A percentile compares a stretch with the other conserved stretches of the same genome.
Conservation (phyloP, 2,888 invertebrate species). For the Achlya flavicornis region DNA sequence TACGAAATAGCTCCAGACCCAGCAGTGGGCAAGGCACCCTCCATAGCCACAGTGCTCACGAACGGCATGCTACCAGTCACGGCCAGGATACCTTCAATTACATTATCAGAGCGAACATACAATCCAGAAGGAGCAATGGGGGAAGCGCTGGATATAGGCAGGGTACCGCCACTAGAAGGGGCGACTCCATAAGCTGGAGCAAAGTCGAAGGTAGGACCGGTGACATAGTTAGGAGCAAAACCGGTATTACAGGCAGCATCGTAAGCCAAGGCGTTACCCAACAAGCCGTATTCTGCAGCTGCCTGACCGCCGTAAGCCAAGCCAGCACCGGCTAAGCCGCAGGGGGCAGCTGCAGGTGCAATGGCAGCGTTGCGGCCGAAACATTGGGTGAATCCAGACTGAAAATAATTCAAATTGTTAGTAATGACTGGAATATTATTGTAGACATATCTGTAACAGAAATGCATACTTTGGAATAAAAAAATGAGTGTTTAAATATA, state of each 20-base stretch:
- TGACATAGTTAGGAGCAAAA: background rate
- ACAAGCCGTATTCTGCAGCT: constrained; percentile 9
- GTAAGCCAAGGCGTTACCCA: constrained; percentile 26
- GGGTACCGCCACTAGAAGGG: constrained; percentile 34
- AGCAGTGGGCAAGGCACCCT: constrained; percentile 48
- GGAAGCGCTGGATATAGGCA: constrained; percentile 43
- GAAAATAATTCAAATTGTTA: too few relatives aligned
- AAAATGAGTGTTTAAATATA: too few relatives aligned
- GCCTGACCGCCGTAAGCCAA: constrained; percentile 8
- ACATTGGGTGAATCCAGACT: too few relatives aligned
- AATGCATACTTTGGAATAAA: too few relatives aligned
- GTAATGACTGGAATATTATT: too few relatives aligned
- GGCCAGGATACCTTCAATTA: constrained; percentile 40
- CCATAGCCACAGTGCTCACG: constrained; percentile 41
- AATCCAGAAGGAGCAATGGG: constrained; percentile 43
- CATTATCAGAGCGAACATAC: constrained; percentile 47
- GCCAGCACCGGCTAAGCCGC: constrained; percentile 18
- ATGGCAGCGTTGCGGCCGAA: background rate
- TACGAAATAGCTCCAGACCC: constrained; percentile 46
- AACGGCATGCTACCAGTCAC: constrained; percentile 47
- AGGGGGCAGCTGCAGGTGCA: constrained; percentile 20
- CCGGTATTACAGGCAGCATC: constrained; percentile 10
- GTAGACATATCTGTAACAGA: too few relatives aligned
- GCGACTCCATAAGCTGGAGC: constrained; percentile 1
- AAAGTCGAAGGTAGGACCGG: constrained; percentile 7